Base-by-base conservation (phyloP, 2,113 vertebrate species). In the Anolis carolinensis region DNA sequence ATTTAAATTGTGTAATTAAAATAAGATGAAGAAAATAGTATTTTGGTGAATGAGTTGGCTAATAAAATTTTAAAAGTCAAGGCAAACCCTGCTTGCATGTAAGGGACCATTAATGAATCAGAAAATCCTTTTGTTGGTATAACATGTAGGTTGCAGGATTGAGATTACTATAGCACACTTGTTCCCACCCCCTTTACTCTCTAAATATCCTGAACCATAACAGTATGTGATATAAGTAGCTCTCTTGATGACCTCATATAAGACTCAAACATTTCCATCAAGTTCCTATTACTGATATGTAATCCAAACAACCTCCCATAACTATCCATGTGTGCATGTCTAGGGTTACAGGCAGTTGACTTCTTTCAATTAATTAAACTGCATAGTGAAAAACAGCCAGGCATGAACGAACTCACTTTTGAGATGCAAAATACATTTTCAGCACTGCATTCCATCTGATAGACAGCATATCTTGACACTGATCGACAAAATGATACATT, bases 281-380 rank as follows among this genome's bases (percentile, higher is more conserved):
- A 25, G 32, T 16, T 79, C 32, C 65, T 30, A 32, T 23, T 71
- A 25, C 55, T n/a, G 34, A 36, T 59, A 11, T 63, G 27, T n/a
- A 32, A 65, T 83, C 8, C 75, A 34, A 63, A 1, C 34, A 55
- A 23, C 48, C 70, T 59, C 65, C 27, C 63, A 2, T 23, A 62
- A 83, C 7, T 10, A 39, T 82, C 23, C 25, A 79, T n/a, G 65
- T 52, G 77, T 70, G 67, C 20, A 85, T 39, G 20, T 55, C 50
- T 3, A 72, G 52, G 62, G 18, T 62, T 39, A 36, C 23, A 30
- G 16, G 55, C 34, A 52, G 3, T 59, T 83, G 25, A 23, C 23
- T 74, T 62, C 68, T 27, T 79, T 71, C n/a, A 68, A 5, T 11
- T 86, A 39, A 86, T 80, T 86, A 65, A 21, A 67, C 11, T n/a